Conservation (phyloP, 2,888 invertebrate species). For the Conus canariensis region DNA sequence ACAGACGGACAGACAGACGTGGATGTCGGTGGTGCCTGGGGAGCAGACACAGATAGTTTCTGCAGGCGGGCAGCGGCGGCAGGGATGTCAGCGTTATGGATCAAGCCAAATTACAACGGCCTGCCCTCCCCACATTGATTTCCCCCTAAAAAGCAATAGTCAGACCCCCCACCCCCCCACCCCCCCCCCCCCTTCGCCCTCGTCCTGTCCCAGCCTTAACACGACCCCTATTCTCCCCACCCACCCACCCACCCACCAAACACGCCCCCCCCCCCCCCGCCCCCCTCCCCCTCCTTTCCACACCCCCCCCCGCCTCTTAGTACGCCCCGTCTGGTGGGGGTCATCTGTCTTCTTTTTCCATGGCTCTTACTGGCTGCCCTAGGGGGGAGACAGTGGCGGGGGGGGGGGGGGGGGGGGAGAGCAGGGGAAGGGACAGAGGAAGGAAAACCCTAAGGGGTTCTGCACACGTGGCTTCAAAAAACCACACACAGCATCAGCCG, state of each 20-base stretch:
- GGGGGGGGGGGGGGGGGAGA: not conserved
- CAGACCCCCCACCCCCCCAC: not conserved
- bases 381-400: not conserved
- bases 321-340: not conserved
- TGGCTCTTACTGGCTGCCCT: not conserved
- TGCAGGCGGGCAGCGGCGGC: not conserved
- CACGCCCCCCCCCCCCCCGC: not conserved
- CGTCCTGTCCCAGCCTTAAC: not conserved
- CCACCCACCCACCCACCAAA: not conserved
- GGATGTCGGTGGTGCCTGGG: no score
- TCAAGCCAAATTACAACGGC: not conserved
- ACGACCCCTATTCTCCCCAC: not conserved
- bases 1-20: not conserved
- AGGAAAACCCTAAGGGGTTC: no score
- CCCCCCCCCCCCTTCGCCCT: not conserved
- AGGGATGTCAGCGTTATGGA: conserved; percentile 6
- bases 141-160: not conserved
- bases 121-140: not conserved
- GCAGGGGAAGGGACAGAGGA: not conserved
- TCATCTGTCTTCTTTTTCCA: not conserved
- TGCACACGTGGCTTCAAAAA: no score
- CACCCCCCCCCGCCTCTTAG: not conserved
- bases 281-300: not conserved
- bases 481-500: no score
- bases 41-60: not conserved